Conservation (phyloP, 2,888 invertebrate species). For the Phania funesta region DNA sequence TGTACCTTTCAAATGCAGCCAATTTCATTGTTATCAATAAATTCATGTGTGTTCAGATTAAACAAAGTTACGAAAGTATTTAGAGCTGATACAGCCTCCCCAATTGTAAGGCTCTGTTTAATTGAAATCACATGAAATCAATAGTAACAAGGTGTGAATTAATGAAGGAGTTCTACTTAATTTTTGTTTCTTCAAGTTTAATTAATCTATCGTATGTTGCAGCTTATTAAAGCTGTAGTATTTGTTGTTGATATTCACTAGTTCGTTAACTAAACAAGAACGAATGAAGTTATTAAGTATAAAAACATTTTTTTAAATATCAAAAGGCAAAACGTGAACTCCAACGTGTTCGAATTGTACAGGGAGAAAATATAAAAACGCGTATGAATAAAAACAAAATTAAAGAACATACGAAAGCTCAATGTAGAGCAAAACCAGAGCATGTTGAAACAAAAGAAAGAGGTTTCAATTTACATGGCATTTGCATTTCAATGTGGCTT, state of each 20-base stretch:
- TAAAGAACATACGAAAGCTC: background rate
- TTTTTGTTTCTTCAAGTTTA: background rate
- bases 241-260: slow-evolving; percentile 23
- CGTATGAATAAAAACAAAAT: background rate
- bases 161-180: background rate
- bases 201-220: slow-evolving; percentile 16
- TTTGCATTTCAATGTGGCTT: slow-evolving; percentile 54
- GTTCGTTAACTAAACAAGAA: slow-evolving; percentile 35
- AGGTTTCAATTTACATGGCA: slow-evolving; percentile 44
- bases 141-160: slow-evolving; percentile 49
- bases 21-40: too few species aligned
- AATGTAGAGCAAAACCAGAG: background rate
- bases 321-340: slow-evolving; percentile 7
- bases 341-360: slow-evolving; percentile 2
- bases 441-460: slow-evolving; percentile 28
- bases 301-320: slow-evolving; percentile 27
- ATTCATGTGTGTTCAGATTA: too few species aligned
- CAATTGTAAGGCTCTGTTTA: too few species aligned
- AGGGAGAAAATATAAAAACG: background rate
- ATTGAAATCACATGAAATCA: too few species aligned
- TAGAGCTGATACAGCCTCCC: too few species aligned
- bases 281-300: slow-evolving; percentile 21
- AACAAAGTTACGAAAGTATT: too few species aligned
- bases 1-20: too few species aligned
- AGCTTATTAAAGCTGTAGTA: slow-evolving; percentile 6